phyloP scores from a whole-genome alignment of 2,113 vertebrate genomes.

The Percopsis transmontana region DNA sequence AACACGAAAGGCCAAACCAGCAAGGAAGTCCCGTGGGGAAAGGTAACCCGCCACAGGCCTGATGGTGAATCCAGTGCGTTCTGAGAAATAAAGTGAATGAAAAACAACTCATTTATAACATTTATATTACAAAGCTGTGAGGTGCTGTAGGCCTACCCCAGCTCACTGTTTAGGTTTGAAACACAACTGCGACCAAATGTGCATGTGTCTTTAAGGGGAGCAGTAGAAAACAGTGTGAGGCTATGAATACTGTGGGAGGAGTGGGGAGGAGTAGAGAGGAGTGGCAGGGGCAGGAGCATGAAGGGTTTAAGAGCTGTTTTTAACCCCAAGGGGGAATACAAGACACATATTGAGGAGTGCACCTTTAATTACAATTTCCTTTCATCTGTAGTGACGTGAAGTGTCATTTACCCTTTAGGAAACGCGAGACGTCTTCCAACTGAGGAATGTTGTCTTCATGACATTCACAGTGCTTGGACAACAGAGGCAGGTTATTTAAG shows the following conservation, averaged over 20 bases:
- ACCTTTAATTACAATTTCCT: not conserved
- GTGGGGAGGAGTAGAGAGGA: too few relatives aligned
- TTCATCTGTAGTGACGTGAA: not conserved
- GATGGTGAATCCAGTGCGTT: constrained; percentile 93
- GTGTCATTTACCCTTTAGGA: constrained; percentile 84
- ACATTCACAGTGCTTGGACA: constrained; percentile 91
- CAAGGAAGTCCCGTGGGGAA: constrained; percentile 95
- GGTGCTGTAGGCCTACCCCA: too few relatives aligned
- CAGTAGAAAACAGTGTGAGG: too few relatives aligned
- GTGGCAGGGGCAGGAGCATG: too few relatives aligned
- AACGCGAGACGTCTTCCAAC: constrained; percentile 93
- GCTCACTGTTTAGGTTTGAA: too few relatives aligned
- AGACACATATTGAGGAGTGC: too few relatives aligned
- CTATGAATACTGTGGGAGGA: too few relatives aligned
- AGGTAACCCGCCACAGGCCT: constrained; percentile 95
- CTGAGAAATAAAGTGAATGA: constrained; percentile 71
- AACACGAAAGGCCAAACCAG: constrained; percentile 95
- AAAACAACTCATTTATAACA: not conserved
- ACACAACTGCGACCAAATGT: too few relatives aligned
- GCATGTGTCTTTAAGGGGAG: too few relatives aligned
- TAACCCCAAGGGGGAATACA: too few relatives aligned
- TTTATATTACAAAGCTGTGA: too few relatives aligned
- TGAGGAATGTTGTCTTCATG: constrained; percentile 97
- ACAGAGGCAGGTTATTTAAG: constrained; percentile 93
- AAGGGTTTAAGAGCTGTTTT: too few relatives aligned